Percentiles rank a stretch among this genome's conserved stretches.
phyloP scores from a whole-genome alignment of 2,113 vertebrate genomes.

The Euleptes europaea region DNA sequence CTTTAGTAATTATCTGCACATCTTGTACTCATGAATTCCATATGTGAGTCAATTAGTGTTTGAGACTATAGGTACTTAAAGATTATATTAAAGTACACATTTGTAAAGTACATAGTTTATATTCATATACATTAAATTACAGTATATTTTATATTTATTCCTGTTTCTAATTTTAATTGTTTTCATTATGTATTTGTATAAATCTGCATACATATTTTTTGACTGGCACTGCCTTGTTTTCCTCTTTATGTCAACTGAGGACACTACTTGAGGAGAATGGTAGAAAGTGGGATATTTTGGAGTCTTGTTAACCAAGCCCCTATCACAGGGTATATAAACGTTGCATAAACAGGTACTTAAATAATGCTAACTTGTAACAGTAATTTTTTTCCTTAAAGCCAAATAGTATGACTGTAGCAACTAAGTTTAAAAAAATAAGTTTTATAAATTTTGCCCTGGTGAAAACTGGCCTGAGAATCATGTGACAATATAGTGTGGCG shows the following conservation, averaged over 20 bases:
- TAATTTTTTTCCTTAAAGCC: conserved; percentile 26
- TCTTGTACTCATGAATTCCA: no score
- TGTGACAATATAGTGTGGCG: conserved; percentile 2
- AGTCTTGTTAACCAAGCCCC: conserved; percentile 20
- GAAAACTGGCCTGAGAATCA: conserved; percentile 11
- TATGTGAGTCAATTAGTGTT: no score
- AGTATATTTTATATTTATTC: neutral
- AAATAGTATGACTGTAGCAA: neutral
- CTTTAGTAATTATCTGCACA: no score
- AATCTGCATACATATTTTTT: neutral
- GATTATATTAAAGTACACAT: no score
- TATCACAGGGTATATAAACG: conserved; percentile 21
- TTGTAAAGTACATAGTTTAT: no score
- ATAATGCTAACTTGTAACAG: neutral
- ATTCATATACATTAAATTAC: no score
- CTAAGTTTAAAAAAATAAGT: neutral
- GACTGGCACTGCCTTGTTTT: neutral
- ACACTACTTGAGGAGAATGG: neutral
- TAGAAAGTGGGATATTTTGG: conserved; percentile 8
- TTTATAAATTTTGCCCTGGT: conserved; percentile 37
- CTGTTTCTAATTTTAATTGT: neutral
- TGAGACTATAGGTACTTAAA: no score
- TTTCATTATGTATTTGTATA: neutral
- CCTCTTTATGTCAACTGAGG: neutral
- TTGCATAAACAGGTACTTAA: conserved; percentile 16